Evolutionary conservation across 2,888 invertebrate genomes (phyloP).

Genomic region (Torymus auratus): DNA sequence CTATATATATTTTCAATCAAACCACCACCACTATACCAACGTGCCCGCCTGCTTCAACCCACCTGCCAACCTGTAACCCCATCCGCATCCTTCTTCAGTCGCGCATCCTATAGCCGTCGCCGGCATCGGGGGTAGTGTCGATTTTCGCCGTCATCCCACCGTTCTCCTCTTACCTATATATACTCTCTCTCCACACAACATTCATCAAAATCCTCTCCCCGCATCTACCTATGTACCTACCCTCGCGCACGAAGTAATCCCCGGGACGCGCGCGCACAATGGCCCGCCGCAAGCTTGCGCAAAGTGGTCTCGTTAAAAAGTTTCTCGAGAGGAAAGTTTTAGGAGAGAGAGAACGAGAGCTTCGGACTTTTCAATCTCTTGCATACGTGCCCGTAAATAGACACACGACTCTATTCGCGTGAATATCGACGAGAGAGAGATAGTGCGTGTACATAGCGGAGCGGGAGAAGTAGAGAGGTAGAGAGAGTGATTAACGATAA

Average conservation of each 20-base stretch:
- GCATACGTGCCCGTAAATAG: conserved; percentile 21
- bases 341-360: neutral
- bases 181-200: conserved; percentile 16
- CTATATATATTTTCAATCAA: no score
- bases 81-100: neutral
- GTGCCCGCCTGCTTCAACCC: neutral
- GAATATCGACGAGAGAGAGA: neutral
- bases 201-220: neutral
- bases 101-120: no score
- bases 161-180: no score
- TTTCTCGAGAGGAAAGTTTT: conserved; percentile 38
- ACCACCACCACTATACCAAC: no score
- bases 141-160: no score
- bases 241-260: neutral
- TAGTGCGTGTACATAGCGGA: no score
- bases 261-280: neutral
- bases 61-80: neutral
- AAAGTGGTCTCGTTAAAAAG: conserved; percentile 58
- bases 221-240: neutral
- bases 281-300: conserved; percentile 18
- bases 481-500: conserved; percentile 64
- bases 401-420: conserved; percentile 40
- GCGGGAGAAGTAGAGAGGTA: no score
- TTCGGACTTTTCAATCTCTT: conserved; percentile 39
- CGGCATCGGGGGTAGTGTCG: no score